Evolutionary conservation across 2,113 vertebrate species (phyloP), one percentile per base, ranked within the genome.

Genomic region (Leptodactylus fuscus): DNA sequence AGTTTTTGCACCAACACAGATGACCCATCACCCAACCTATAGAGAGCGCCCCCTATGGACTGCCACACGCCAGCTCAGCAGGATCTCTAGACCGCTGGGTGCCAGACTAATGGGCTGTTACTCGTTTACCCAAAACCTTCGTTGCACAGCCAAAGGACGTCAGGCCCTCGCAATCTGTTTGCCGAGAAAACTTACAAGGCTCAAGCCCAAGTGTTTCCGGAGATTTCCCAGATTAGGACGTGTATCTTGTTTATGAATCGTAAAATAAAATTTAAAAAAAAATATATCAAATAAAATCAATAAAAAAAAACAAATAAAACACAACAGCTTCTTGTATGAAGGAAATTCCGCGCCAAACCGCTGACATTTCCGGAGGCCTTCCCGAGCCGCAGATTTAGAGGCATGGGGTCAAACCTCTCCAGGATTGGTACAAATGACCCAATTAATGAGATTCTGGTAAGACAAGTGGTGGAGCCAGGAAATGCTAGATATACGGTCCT

Each of bases 401-500:
- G 55, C 24, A 20, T 62, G 78, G 24, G 49, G 80, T 24, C 82
- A 22, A 46, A 5, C n/a, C 0, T 16, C 44, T 1, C n/a, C 16
- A 11, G 67, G 49, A 51, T 36, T 18, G 70, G 29, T 60, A 34
- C 36, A 15, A 38, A 62, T 71, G 70, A 71, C 32, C 44, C 18
- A 65, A 73, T 58, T 51, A 49, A 70, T 46, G 29, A 13, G 62
- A 70, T 16, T 27, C 38, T 71, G 20, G 20, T 36, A 76, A 27
- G 11, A 9, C 41, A 78, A 85, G 46, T 67, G 15, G 32, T 74
- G 6, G 29, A 0, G 83, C 46, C 80, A 81, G 46, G 27, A 60
- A 76, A 69, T 87, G 69, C 67, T 65, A 78, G 81, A 70, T 71
- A 81, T 81, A 79, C 44, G 60, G 84, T 38, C 62, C 41, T 67